These are phyloP conservation scores for Podargus strigoides DNA, from an alignment of 2,797 vertebrate genomes.

Conservation along the genomic window DNA sequence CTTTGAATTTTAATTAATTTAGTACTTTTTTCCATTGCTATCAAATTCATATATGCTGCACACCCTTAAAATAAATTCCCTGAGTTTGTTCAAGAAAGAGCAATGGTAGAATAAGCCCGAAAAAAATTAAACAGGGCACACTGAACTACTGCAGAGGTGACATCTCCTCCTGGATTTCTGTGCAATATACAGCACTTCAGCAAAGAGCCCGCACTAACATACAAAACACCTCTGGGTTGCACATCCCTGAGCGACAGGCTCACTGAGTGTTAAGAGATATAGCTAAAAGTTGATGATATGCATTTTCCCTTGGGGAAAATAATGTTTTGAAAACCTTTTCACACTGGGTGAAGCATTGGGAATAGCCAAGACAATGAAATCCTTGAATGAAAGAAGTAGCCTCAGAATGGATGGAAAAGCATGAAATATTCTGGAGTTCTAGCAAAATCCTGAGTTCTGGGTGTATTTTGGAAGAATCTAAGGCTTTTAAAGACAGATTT, in stretches of 20 bases:
- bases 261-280: neutral
- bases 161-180: neutral
- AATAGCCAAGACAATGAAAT: neutral
- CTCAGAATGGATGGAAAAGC: neutral
- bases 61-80: neutral
- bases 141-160: neutral
- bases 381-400: neutral
- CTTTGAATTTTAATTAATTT: constrained; percentile 1
- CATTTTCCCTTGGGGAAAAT: neutral
- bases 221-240: neutral
- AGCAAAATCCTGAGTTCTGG: neutral
- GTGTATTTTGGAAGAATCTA: neutral
- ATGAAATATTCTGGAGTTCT: neutral
- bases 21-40: neutral
- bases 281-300: neutral
- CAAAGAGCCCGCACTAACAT: neutral
- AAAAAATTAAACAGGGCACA: neutral
- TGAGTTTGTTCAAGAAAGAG: neutral
- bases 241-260: neutral
- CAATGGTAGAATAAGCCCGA: neutral
- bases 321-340: neutral
- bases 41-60: neutral
- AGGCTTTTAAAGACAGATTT: neutral
- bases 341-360: neutral
- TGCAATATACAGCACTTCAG: neutral